Percentiles rank a stretch among this genome's conserved stretches.
These are phyloP conservation scores for Eledona agricola DNA, from an alignment of 2,888 invertebrate genomes.

Conservation along the genomic window DNA sequence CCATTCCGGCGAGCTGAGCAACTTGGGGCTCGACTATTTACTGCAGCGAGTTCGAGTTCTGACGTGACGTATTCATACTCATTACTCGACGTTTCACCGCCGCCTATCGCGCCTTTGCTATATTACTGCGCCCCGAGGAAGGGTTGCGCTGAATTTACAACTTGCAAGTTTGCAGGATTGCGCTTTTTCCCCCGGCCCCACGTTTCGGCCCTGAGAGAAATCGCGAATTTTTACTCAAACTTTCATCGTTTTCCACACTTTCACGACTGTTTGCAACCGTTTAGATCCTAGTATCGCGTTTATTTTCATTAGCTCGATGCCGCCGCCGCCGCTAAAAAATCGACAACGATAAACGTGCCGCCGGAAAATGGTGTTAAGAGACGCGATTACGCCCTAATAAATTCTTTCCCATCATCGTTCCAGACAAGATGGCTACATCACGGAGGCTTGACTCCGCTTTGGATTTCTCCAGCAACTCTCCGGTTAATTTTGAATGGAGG, in stretches of 20 bases:
- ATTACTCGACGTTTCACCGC: constrained; percentile 61
- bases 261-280: constrained; percentile 32
- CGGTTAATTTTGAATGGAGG: too few relatives aligned
- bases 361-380: too few relatives aligned
- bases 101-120: constrained; percentile 48
- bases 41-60: constrained; percentile 56
- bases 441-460: too few relatives aligned
- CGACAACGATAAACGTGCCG: background rate
- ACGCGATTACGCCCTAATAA: too few relatives aligned
- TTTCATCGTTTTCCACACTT: constrained; percentile 46
- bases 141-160: constrained; percentile 57
- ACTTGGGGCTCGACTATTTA: constrained; percentile 54
- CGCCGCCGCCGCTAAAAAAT: constrained; percentile 7
- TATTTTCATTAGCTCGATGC: constrained; percentile 27
- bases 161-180: constrained; percentile 58
- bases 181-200: constrained; percentile 50
- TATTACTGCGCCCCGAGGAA: constrained; percentile 55
- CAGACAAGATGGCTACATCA: too few relatives aligned
- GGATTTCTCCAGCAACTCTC: too few relatives aligned
- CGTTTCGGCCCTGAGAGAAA: constrained; percentile 48
- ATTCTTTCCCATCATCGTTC: too few relatives aligned
- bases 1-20: constrained; percentile 46
- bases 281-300: constrained; percentile 31
- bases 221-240: constrained; percentile 52
- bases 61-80: constrained; percentile 61